phyloP scores from a whole-genome alignment of 2,113 vertebrate genomes.

The Catharus minimus region DNA sequence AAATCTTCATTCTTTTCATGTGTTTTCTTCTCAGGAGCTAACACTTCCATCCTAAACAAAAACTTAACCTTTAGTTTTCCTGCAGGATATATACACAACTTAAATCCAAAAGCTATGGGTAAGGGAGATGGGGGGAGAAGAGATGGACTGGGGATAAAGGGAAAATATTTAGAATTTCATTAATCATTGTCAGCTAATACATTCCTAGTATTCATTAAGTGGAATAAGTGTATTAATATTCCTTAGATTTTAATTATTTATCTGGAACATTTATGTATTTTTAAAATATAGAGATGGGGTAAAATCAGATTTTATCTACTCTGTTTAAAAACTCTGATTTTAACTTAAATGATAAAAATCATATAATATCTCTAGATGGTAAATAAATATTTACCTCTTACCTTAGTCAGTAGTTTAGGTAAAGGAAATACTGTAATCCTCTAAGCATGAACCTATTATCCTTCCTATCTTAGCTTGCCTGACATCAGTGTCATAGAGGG shows the following conservation, averaged over 20 bases:
- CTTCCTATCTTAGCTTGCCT: conserved; percentile 45
- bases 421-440: conserved; percentile 46
- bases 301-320: background rate
- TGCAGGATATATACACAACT: background rate
- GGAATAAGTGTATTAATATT: background rate
- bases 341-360: background rate
- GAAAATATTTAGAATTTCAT: background rate
- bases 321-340: background rate
- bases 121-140: background rate
- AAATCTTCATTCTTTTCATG: conserved; percentile 73
- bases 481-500: conserved; percentile 48
- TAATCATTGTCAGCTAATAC: background rate
- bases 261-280: background rate
- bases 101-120: background rate
- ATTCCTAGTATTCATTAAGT: background rate
- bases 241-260: background rate
- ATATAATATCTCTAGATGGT: background rate
- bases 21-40: conserved; percentile 70
- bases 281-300: background rate
- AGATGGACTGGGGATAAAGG: background rate
- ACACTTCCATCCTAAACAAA: conserved; percentile 68
- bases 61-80: conserved; percentile 54
- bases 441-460: conserved; percentile 39
- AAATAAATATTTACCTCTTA: conserved; percentile 59
- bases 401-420: conserved; percentile 45